Evolutionary conservation across 2,113 vertebrate species (phyloP).

Genomic region (Drymodes brunneopygia): DNA sequence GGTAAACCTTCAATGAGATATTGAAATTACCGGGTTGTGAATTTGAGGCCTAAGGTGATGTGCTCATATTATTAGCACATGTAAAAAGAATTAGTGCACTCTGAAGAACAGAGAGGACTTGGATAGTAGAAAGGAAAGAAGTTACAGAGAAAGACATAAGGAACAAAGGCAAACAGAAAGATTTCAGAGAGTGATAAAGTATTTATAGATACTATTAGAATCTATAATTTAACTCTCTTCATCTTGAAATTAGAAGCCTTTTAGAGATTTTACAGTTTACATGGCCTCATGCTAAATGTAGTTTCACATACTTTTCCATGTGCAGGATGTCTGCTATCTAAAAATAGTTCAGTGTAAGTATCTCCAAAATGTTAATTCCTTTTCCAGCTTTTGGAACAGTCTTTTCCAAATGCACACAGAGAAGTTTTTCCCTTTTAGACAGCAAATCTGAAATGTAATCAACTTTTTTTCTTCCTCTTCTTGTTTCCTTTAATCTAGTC

Average conservation of each 20-base stretch:
- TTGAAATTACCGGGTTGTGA: constrained; percentile 53
- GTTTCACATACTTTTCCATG: neutral
- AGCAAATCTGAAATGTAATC: neutral
- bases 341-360: constrained; percentile 21
- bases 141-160: constrained; percentile 18
- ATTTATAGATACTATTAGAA: constrained; percentile 35
- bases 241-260: constrained; percentile 44
- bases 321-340: neutral
- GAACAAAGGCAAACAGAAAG: constrained; percentile 43
- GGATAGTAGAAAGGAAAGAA: constrained; percentile 20
- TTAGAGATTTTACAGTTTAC: constrained; percentile 45
- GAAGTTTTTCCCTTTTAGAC: neutral
- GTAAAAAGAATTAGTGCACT: constrained; percentile 31
- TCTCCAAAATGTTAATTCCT: constrained; percentile 19
- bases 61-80: constrained; percentile 55
- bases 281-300: constrained; percentile 12
- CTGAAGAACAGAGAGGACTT: neutral
- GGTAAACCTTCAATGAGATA: constrained; percentile 20
- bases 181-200: constrained; percentile 59
- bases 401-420: neutral
- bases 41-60: constrained; percentile 32
- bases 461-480: neutral
- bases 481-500: neutral
- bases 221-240: constrained; percentile 61
- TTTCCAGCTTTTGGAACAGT: neutral